phyloP scores from a whole-genome alignment of 2,797 vertebrate species.

The Lagocephalus sceleratus region DNA sequence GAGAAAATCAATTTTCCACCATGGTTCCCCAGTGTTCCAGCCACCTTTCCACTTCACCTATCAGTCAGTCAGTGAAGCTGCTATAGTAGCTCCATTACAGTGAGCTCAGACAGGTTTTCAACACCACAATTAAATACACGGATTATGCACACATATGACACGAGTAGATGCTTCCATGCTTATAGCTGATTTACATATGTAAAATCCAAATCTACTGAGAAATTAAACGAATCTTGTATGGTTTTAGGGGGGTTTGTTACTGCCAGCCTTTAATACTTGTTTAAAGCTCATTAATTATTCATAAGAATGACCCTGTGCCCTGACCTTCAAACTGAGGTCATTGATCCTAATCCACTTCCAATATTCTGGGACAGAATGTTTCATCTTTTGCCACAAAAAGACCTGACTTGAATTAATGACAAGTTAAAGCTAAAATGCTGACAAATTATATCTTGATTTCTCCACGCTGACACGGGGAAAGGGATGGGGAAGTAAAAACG shows the following conservation, averaged over 20 bases:
- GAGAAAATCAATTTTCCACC: constrained; percentile 68
- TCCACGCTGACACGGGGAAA: too few species aligned
- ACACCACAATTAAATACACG: constrained; percentile 44
- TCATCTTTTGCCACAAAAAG: constrained; percentile 47
- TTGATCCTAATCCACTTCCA: constrained; percentile 66
- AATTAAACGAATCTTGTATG: not conserved
- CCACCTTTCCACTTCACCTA: constrained; percentile 28
- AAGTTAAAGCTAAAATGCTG: constrained; percentile 61
- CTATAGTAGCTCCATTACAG: constrained; percentile 44
- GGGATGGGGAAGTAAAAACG: too few species aligned
- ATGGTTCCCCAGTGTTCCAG: constrained; percentile 45
- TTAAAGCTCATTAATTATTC: constrained; percentile 61
- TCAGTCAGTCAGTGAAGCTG: constrained; percentile 48
- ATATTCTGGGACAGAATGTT: constrained; percentile 62
- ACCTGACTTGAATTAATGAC: constrained; percentile 77
- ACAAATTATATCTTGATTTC: too few species aligned
- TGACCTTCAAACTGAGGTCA: constrained; percentile 67
- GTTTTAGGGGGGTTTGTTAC: constrained; percentile 24
- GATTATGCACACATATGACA: constrained; percentile 21
- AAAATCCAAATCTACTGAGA: too few species aligned
- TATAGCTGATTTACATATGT: too few species aligned
- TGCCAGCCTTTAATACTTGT: constrained; percentile 15
- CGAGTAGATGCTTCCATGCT: too few species aligned
- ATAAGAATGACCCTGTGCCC: constrained; percentile 56
- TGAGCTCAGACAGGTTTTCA: constrained; percentile 56